phyloP scores from a whole-genome alignment of 1,140 invertebrate genomes.

The Caerostris darwini region DNA sequence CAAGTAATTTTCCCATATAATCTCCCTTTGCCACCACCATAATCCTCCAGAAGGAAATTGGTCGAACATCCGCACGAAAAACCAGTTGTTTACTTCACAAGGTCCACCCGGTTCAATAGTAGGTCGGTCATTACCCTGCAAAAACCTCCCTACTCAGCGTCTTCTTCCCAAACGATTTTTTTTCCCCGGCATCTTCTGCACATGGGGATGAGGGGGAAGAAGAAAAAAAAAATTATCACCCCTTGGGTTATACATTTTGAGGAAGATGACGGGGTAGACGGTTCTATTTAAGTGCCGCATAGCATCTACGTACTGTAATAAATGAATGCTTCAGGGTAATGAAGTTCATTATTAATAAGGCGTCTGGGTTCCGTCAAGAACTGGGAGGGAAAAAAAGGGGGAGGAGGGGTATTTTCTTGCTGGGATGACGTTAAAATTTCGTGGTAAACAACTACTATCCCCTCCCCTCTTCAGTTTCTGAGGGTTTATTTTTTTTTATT shows the following conservation, averaged over 20 bases:
- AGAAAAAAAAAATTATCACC: constrained; percentile 27
- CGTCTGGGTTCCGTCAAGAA: constrained; percentile 36
- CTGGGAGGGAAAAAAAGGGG: neutral
- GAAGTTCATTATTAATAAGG: constrained; percentile 69
- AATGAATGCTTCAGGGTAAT: constrained; percentile 55
- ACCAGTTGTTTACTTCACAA: constrained; percentile 63
- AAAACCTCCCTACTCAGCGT: constrained; percentile 28
- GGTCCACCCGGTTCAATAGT: constrained; percentile 14
- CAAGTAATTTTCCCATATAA: neutral
- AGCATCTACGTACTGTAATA: neutral
- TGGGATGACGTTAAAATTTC: constrained; percentile 7
- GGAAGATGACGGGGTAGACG: neutral
- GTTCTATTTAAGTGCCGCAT: neutral
- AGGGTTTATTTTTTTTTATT: neutral
- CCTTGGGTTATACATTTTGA: constrained; percentile 58
- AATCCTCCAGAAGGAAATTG: constrained; percentile 32
- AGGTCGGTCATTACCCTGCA: constrained; percentile 68
- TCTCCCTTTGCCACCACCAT: neutral
- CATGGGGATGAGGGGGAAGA: neutral
- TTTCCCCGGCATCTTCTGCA: neutral
- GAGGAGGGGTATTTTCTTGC: neutral
- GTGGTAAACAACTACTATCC: constrained; percentile 44
- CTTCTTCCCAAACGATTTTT: neutral
- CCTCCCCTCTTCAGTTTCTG: neutral
- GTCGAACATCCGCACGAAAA: constrained; percentile 36